phyloP scores from a whole-genome alignment of 1,140 invertebrate species.

The Piezodorus guildinii region DNA sequence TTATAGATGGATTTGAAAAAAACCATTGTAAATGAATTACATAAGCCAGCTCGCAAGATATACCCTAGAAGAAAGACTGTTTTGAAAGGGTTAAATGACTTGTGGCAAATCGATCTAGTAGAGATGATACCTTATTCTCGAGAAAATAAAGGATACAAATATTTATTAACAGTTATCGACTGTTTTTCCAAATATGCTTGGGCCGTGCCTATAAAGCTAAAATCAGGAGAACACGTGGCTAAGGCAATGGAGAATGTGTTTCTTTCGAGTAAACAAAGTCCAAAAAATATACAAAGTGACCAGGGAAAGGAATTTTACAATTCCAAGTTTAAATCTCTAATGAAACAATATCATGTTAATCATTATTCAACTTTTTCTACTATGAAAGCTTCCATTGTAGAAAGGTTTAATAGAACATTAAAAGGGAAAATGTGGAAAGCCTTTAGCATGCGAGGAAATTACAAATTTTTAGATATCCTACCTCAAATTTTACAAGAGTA shows the following conservation, averaged over 20 bases:
- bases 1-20: no score
- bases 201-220: conserved; percentile 30
- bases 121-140: conserved; percentile 31
- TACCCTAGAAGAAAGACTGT: conserved; percentile 22
- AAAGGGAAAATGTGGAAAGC: conserved; percentile 33
- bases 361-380: conserved; percentile 29
- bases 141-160: conserved; percentile 4
- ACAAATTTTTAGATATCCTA: conserved; percentile 32
- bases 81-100: conserved; percentile 22
- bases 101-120: conserved; percentile 26
- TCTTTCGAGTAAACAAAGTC: conserved; percentile 31
- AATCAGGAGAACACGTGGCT: conserved; percentile 24
- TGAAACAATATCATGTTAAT: conserved; percentile 29
- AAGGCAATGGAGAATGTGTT: conserved; percentile 30
- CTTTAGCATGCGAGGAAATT: conserved; percentile 32
- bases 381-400: conserved; percentile 34
- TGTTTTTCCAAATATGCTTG: conserved; percentile 32
- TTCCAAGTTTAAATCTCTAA: conserved; percentile 29
- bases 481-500: conserved; percentile 32
- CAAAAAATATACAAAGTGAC: conserved; percentile 29
- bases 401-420: conserved; percentile 35
- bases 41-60: conserved; percentile 25
- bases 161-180: conserved; percentile 28
- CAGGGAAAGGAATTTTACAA: conserved; percentile 32
- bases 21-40: conserved; percentile 24